Conservation (phyloP, 2,113 vertebrate genomes). For the Microcebus murinus region DNA sequence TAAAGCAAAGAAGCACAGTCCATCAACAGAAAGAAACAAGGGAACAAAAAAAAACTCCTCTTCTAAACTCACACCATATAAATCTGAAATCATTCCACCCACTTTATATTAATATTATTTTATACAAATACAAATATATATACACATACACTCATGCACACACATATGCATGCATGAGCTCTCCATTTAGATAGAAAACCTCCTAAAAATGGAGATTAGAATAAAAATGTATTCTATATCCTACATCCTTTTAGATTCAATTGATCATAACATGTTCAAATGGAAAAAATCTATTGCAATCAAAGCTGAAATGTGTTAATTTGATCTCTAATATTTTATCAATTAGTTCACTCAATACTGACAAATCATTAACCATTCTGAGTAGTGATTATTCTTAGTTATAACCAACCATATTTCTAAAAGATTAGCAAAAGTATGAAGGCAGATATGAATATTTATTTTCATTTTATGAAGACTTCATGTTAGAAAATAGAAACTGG, state of each 20-base stretch:
- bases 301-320: background rate
- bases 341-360: background rate
- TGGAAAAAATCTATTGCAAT: background rate
- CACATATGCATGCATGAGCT: background rate
- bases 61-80: background rate
- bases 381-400: background rate
- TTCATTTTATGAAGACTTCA: conserved; percentile 2
- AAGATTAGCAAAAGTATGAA: background rate
- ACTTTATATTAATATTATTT: background rate
- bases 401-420: background rate
- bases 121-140: background rate
- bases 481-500: background rate
- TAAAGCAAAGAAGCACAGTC: background rate
- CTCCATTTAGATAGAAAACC: background rate
- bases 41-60: background rate
- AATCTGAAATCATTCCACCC: background rate
- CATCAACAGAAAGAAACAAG: background rate
- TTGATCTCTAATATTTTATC: conserved; percentile 9
- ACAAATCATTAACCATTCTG: background rate
- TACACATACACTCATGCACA: background rate
- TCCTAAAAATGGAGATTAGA: background rate
- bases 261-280: background rate
- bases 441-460: background rate
- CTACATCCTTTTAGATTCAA: background rate
- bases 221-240: background rate